A percentile compares a stretch with the other conserved stretches of the same genome.
phyloP scores from a whole-genome alignment of 1,140 invertebrate species.

The Neodiprion lecontei region DNA sequence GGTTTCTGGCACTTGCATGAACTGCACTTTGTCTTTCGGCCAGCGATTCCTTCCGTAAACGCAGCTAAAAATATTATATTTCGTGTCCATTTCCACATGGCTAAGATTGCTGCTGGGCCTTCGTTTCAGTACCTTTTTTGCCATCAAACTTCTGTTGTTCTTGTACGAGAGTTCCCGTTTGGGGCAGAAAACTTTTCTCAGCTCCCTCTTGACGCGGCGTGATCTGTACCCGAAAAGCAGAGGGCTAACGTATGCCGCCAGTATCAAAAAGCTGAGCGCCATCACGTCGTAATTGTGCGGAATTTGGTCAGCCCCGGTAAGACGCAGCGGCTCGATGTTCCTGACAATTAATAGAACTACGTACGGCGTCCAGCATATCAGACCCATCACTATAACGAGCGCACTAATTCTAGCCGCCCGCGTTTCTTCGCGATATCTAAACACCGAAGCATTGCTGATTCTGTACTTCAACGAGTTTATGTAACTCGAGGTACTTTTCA shows the following conservation, averaged over 20 bases:
- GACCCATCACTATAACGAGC: slow-evolving; percentile 74
- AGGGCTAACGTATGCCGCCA: slow-evolving; percentile 75
- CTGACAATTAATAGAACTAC: slow-evolving; percentile 62
- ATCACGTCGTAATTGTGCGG: slow-evolving; percentile 58
- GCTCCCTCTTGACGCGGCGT: slow-evolving; percentile 75
- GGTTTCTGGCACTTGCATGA: slow-evolving; percentile 59
- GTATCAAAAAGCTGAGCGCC: slow-evolving; percentile 70
- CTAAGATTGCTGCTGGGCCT: slow-evolving; percentile 50
- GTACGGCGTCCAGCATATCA: slow-evolving; percentile 75
- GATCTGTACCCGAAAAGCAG: slow-evolving; percentile 82
- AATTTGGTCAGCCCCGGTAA: slow-evolving; percentile 41
- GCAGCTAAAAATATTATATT: slow-evolving; percentile 57
- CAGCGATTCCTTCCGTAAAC: slow-evolving; percentile 52
- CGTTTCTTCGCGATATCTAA: slow-evolving; percentile 82
- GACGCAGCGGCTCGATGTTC: slow-evolving; percentile 51
- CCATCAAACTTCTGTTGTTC: slow-evolving; percentile 58
- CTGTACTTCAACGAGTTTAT: slow-evolving; percentile 76
- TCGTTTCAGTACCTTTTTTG: slow-evolving; percentile 54
- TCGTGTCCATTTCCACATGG: slow-evolving; percentile 47
- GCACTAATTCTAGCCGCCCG: slow-evolving; percentile 81
- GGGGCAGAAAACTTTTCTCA: slow-evolving; percentile 67
- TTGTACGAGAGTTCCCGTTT: slow-evolving; percentile 53
- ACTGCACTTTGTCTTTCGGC: slow-evolving; percentile 59
- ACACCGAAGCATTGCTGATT: slow-evolving; percentile 84
- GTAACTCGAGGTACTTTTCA: slow-evolving; percentile 61